These are phyloP conservation scores for Antheraea assamensis DNA, from an alignment of 2,888 invertebrate species.

Conservation along the genomic window DNA sequence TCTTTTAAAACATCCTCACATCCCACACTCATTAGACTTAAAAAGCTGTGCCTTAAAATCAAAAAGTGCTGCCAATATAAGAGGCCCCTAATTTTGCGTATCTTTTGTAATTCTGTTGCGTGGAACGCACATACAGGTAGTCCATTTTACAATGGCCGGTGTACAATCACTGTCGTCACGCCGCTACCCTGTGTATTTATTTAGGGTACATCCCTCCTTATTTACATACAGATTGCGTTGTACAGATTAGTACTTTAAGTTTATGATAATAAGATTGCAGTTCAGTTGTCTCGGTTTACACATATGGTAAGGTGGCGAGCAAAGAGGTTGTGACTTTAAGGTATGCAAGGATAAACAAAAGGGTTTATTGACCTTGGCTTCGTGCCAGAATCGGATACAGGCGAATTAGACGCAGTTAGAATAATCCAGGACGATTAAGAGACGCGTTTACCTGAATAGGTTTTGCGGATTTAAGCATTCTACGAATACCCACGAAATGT, in stretches of 20 bases:
- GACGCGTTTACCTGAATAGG: conserved; percentile 22
- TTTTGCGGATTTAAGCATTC: conserved; percentile 22
- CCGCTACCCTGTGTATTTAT: conserved; percentile 71
- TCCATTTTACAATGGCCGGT: conserved; percentile 51
- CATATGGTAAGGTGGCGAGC: conserved; percentile 38
- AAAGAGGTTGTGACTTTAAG: conserved; percentile 53
- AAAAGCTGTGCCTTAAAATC: conserved; percentile 50
- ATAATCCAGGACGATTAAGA: conserved; percentile 48
- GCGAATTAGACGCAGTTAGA: conserved; percentile 57
- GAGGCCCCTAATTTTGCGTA: conserved; percentile 34
- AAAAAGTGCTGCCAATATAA: conserved; percentile 45
- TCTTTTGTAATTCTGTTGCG: conserved; percentile 24
- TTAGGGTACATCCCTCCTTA: conserved; percentile 74
- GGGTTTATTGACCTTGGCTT: conserved; percentile 77
- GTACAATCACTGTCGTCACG: conserved; percentile 58
- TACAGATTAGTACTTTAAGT: conserved; percentile 55
- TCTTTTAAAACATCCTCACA: conserved; percentile 22
- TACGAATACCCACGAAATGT: background rate
- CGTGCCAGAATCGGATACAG: conserved; percentile 63
- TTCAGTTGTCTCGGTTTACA: conserved; percentile 43
- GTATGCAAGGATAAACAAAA: conserved; percentile 59
- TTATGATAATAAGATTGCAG: conserved; percentile 42
- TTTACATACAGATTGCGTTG: conserved; percentile 55
- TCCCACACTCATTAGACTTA: conserved; percentile 39
- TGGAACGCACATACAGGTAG: conserved; percentile 33